Evolutionary conservation across 2,113 vertebrate species (phyloP), one percentile per base, ranked within the genome.

Genomic region (Centropristis striata): DNA sequence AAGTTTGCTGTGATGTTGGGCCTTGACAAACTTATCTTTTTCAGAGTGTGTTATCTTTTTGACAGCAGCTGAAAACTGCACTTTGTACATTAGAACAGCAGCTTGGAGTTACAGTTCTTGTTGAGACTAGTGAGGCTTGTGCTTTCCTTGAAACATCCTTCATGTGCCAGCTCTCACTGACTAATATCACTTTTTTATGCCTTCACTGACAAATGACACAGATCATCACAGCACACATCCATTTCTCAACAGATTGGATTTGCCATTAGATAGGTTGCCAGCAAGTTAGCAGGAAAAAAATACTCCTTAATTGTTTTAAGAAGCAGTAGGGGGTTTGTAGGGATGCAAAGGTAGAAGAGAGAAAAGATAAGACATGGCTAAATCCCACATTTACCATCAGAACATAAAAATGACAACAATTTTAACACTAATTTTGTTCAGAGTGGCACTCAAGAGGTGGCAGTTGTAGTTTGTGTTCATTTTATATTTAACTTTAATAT

Each of bases 191-290:
- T 16, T 76, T 78, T 53, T 20, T 11, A 36, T 20, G 39, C 51
- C 72, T 75, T 55, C 46, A 39, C 50, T 21, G 51, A 70, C 63
- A 82, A 64, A 81, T 58, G 44, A 75, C 14, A 66, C 32, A 39
- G 54, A 74, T 63, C 27, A 36, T 42, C 23, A 27, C 10, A 4
- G 28, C 60, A 47, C 54, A 63, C 4, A 0, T 54, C 51, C 44
- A 47, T n/a, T 51, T 25, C 67, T 71, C 47, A 50, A 71, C 39
- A 39, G n/a, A 60, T 27, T 23, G 27, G 11, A 71, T 67, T 18
- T 60, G 57, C 46, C 54, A 50, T 12, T 42, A 37, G n/a, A 73
- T 1, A 37, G 28, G 25, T 10, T 57, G 50, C 41, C 23, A 18
- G 6, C 8, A 58, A 60, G 55, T 74, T 28, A 32, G 32, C 3